Evolutionary conservation across 2,113 vertebrate genomes (phyloP).

Genomic region (Spilogale gracilis): DNA sequence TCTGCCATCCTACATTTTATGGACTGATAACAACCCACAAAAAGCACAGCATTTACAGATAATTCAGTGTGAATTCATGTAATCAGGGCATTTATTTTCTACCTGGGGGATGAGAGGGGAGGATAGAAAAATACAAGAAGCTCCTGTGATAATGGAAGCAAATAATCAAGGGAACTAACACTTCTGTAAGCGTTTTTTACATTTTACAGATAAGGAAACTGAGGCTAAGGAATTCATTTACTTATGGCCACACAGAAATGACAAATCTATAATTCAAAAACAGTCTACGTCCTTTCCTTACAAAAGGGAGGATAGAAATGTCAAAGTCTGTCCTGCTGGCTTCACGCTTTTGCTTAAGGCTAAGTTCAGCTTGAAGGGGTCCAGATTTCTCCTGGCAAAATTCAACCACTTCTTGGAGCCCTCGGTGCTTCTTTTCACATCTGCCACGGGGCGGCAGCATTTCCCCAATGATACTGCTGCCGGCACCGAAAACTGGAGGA

Average conservation of each 20-base stretch:
- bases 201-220: background rate
- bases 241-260: background rate
- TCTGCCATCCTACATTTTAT: background rate
- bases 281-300: rapidly evolving
- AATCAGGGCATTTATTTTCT: background rate
- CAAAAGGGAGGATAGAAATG: background rate
- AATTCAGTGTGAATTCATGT: background rate
- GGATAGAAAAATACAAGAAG: background rate
- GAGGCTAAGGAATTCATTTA: background rate
- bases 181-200: background rate
- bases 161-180: background rate
- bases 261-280: background rate
- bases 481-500: rapidly evolving
- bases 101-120: background rate
- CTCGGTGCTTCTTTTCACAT: rapidly evolving
- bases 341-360: background rate
- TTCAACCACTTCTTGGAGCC: background rate
- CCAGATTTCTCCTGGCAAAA: background rate
- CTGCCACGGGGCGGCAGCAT: conserved; percentile 64
- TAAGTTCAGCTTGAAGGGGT: background rate
- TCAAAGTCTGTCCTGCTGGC: background rate
- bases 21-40: background rate
- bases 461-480: background rate
- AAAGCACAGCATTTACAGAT: background rate
- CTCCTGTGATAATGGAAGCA: background rate